Evolutionary conservation across 37 sponge, comb jelly and placozoan genomes (phyloP).

Genomic region (Agelas oroides): DNA sequence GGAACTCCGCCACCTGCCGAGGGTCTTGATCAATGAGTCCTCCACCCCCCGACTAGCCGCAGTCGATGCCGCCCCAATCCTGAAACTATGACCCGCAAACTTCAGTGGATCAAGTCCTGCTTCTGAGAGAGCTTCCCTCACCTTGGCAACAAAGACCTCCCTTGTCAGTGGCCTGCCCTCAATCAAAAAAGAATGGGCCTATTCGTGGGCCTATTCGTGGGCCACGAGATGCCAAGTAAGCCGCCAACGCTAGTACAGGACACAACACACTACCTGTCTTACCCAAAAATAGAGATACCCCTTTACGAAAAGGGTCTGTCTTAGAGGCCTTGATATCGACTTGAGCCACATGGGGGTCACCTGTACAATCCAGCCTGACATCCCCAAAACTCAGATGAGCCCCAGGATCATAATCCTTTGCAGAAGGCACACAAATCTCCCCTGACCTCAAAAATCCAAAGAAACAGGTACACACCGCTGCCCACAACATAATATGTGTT

Average conservation of each 20-base stretch:
- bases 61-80: conserved; percentile 5
- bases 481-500: conserved; percentile 26
- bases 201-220: not conserved
- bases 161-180: not conserved
- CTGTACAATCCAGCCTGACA: no score
- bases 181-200: no score
- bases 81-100: not conserved
- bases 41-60: not conserved
- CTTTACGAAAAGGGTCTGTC: conserved; percentile 8
- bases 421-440: not conserved
- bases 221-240: not conserved
- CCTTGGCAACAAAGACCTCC: not conserved
- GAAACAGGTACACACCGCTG: conserved; percentile 30
- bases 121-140: not conserved
- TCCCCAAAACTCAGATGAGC: no score
- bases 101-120: not conserved
- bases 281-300: not conserved
- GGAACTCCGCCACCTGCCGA: conserved; percentile 2
- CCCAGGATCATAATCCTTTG: no score
- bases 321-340: no score
- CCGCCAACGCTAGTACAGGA: not conserved
- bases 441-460: conserved; percentile 45
- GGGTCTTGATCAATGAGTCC: not conserved
- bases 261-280: not conserved
- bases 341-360: no score